Percentiles rank a stretch among this genome's conserved stretches.
Conservation (phyloP, 2,113 vertebrate genomes). For the Ciconia boyciana region DNA sequence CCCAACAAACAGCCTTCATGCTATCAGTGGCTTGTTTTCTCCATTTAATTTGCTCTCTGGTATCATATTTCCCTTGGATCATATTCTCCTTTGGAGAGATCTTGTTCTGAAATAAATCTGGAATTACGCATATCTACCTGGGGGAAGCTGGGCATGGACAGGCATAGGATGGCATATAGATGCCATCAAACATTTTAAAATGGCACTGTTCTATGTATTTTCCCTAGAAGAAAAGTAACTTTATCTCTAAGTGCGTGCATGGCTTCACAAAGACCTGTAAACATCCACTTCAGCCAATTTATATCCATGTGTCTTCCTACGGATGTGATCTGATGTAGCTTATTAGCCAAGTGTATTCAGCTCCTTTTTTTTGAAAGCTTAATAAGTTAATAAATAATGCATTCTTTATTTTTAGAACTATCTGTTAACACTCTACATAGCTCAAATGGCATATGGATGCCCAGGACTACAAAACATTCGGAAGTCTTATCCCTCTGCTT, state of each 20-base stretch:
- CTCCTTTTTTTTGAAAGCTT: neutral
- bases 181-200: neutral
- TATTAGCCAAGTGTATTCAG: neutral
- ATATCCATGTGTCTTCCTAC: neutral
- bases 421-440: neutral
- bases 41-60: neutral
- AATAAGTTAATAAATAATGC: neutral
- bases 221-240: neutral
- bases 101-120: neutral
- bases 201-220: neutral
- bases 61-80: neutral
- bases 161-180: neutral
- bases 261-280: neutral
- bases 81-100: neutral
- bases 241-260: neutral
- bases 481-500: neutral
- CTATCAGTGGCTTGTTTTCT: neutral
- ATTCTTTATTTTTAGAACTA: neutral
- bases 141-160: neutral
- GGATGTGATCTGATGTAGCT: neutral
- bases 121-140: accelerated
- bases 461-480: neutral
- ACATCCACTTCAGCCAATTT: neutral
- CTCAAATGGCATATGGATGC: neutral
- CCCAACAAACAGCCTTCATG: neutral